These are phyloP conservation scores for Odontesthes bonariensis DNA, from an alignment of 2,113 vertebrate species.

Conservation along the genomic window DNA sequence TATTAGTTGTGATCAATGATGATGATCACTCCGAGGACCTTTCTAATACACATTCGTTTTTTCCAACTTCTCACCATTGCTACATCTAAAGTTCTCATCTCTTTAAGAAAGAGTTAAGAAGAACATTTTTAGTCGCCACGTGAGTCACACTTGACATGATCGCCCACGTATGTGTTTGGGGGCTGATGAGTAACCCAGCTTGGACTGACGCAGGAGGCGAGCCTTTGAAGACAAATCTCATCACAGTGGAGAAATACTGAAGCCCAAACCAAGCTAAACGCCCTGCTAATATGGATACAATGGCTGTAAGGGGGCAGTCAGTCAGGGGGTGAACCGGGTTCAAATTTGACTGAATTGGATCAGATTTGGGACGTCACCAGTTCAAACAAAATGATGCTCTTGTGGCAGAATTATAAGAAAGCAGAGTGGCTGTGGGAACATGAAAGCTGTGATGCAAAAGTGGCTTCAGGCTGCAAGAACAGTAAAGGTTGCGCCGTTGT, in stretches of 20 bases:
- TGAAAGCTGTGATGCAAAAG: conserved; percentile 37
- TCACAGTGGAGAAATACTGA: conserved; percentile 24
- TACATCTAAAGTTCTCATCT: background rate
- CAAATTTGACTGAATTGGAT: conserved; percentile 1
- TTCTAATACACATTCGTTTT: background rate
- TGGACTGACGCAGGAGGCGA: conserved; percentile 52
- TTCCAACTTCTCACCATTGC: background rate
- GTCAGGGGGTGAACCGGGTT: background rate
- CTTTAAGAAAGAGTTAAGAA: conserved; percentile 31
- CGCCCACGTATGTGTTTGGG: conserved; percentile 52
- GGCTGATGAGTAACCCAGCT: conserved; percentile 64
- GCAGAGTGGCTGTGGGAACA: conserved; percentile 15
- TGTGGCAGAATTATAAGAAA: conserved; percentile 8
- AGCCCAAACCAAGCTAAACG: conserved; percentile 34
- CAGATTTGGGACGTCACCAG: background rate
- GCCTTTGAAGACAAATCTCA: conserved; percentile 46
- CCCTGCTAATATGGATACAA: conserved; percentile 24
- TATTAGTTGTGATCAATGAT: too few species aligned
- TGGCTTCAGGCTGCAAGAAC: conserved; percentile 30
- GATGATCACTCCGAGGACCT: background rate
- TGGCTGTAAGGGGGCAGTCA: conserved; percentile 1
- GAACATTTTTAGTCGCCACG: conserved; percentile 37
- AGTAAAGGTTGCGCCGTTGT: conserved; percentile 24
- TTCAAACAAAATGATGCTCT: background rate
- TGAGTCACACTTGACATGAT: conserved; percentile 54